A percentile compares a stretch with the other conserved stretches of the same genome.
Evolutionary conservation across 2,113 vertebrate genomes (phyloP).

Genomic region (Rhombomys opimus): DNA sequence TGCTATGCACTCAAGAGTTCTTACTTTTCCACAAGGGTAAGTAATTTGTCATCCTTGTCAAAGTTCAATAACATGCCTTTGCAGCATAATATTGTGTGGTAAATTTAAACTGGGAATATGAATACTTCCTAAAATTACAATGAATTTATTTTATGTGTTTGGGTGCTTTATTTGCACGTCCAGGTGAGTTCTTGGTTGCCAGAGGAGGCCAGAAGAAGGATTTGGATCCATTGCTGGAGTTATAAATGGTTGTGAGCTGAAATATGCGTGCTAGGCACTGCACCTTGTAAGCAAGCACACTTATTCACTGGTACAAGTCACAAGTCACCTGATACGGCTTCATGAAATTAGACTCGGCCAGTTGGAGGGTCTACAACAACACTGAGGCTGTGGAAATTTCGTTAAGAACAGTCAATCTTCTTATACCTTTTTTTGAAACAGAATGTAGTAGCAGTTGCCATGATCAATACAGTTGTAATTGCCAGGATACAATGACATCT

Average conservation of each 20-base stretch:
- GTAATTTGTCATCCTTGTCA: constrained; percentile 39
- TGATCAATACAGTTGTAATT: background rate
- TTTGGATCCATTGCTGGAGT: background rate
- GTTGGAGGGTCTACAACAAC: background rate
- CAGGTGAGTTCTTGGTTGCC: background rate
- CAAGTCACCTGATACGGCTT: background rate
- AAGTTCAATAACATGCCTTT: background rate
- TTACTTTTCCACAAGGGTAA: constrained; percentile 9
- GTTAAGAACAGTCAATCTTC: background rate
- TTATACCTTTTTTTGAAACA: background rate
- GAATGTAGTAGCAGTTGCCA: background rate
- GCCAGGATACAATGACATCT: background rate
- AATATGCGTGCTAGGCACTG: background rate
- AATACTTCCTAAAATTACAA: background rate
- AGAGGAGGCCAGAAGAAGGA: background rate
- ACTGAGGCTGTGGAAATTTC: background rate
- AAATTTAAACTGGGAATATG: constrained; percentile 39
- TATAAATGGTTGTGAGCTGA: background rate
- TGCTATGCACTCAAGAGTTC: background rate
- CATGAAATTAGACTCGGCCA: background rate
- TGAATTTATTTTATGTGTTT: background rate
- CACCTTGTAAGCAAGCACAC: background rate
- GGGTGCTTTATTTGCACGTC: background rate
- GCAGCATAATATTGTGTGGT: background rate
- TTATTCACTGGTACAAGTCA: background rate